phyloP scores from a whole-genome alignment of 1,140 invertebrate genomes.

The Drosophila rhopaloa region DNA sequence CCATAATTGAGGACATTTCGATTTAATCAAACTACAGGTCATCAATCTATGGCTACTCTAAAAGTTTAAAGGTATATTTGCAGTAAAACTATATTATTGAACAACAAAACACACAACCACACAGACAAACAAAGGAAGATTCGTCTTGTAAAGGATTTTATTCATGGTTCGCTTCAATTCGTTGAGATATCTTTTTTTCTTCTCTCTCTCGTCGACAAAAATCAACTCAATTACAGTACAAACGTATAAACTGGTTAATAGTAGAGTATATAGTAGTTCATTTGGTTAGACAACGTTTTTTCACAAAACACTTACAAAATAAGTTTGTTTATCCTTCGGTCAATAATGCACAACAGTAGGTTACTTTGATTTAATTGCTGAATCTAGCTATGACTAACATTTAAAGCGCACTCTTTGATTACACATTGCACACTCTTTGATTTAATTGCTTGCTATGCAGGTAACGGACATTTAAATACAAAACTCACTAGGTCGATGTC shows the following conservation, averaged over 20 bases:
- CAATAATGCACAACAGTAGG: constrained; percentile 61
- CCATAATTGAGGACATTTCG: neutral
- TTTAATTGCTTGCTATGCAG: constrained; percentile 52
- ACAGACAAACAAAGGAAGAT: constrained; percentile 50
- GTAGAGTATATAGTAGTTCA: constrained; percentile 59
- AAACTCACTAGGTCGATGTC: constrained; percentile 47
- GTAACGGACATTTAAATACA: constrained; percentile 42
- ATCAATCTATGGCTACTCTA: constrained; percentile 20
- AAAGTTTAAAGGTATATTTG: constrained; percentile 14
- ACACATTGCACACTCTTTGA: constrained; percentile 59
- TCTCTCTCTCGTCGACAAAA: constrained; percentile 9
- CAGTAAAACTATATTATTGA: constrained; percentile 13
- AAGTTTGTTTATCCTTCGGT: constrained; percentile 17
- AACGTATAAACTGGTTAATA: constrained; percentile 74
- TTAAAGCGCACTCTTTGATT: constrained; percentile 69
- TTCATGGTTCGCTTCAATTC: constrained; percentile 37
- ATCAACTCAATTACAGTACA: constrained; percentile 61
- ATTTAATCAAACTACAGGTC: constrained; percentile 5
- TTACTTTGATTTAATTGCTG: constrained; percentile 64
- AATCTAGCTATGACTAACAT: constrained; percentile 69
- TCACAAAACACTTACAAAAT: constrained; percentile 78
- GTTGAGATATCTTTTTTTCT: constrained; percentile 15
- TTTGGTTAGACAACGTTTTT: constrained; percentile 73
- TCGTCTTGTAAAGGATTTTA: constrained; percentile 60
- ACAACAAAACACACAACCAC: constrained; percentile 56